These are phyloP conservation scores for Epinotia demarniana DNA, from an alignment of 2,888 invertebrate species.

Conservation along the genomic window DNA sequence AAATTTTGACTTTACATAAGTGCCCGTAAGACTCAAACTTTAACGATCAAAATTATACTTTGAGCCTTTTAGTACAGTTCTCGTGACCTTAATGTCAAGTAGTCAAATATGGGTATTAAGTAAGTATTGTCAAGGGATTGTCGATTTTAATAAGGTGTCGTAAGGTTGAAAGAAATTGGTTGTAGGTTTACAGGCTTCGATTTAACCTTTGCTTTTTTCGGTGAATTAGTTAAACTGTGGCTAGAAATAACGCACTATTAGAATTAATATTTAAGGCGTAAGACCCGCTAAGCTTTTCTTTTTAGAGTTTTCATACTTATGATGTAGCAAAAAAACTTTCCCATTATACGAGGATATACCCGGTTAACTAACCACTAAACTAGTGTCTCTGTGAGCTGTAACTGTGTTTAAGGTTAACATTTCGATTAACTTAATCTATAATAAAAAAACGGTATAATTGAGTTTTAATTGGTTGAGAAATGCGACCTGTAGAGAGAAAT, in stretches of 20 bases:
- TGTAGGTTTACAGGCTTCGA: background rate
- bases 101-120: background rate
- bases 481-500: too few species aligned
- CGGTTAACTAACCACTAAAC: too few species aligned
- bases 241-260: background rate
- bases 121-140: background rate
- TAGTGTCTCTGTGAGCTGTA: too few species aligned
- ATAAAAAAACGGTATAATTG: too few species aligned
- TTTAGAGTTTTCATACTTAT: too few species aligned
- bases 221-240: background rate
- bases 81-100: background rate
- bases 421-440: too few species aligned
- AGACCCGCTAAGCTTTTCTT: too few species aligned
- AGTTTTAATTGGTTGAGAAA: too few species aligned
- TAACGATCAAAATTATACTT: background rate
- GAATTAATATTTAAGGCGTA: too few species aligned
- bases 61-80: background rate
- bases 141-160: background rate
- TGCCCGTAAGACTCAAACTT: background rate
- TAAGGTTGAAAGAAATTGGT: background rate
- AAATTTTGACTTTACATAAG: background rate
- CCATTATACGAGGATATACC: too few species aligned
- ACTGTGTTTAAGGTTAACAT: too few species aligned
- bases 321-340: too few species aligned
- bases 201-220: slow-evolving; percentile 3